phyloP scores from a whole-genome alignment of 2,113 vertebrate genomes.

The Podiceps cristatus region DNA sequence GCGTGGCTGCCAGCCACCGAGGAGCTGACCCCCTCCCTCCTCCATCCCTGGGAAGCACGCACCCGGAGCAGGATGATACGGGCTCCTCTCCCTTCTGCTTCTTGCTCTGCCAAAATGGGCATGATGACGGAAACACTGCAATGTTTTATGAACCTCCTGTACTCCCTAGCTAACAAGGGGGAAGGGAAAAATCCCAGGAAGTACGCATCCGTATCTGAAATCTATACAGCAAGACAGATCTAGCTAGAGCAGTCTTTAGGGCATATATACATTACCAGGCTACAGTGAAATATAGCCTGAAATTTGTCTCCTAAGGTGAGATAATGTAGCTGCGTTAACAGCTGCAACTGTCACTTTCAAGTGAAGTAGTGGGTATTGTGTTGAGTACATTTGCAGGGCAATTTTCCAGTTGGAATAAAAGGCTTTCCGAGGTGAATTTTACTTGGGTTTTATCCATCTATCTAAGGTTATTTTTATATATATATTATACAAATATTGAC shows the following conservation, averaged over 20 bases:
- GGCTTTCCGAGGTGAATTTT: slow-evolving; percentile 69
- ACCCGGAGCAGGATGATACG: rapidly evolving
- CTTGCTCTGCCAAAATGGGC: background rate
- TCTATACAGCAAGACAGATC: slow-evolving; percentile 70
- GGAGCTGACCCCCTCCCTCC: background rate
- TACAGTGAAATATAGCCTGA: slow-evolving; percentile 69
- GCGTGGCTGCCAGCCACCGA: background rate
- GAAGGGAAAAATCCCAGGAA: slow-evolving; percentile 42
- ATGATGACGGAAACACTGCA: rapidly evolving
- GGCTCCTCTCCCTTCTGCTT: background rate
- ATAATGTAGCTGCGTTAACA: slow-evolving; percentile 73
- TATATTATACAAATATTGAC: slow-evolving; percentile 76
- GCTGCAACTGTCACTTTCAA: slow-evolving; percentile 72
- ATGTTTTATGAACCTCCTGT: slow-evolving; percentile 10
- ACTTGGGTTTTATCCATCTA: slow-evolving; percentile 70
- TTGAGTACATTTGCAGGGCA: slow-evolving; percentile 74
- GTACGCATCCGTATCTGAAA: slow-evolving; percentile 47
- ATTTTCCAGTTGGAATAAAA: slow-evolving; percentile 78
- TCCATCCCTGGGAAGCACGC: rapidly evolving
- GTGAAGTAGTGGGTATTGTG: slow-evolving; percentile 77
- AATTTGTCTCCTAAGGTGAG: slow-evolving; percentile 78
- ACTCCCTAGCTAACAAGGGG: background rate
- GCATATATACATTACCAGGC: slow-evolving; percentile 64
- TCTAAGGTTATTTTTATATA: slow-evolving; percentile 72
- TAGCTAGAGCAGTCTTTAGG: slow-evolving; percentile 52